Evolutionary conservation across 2,797 vertebrate genomes (phyloP).

Genomic region (Anomalospiza imberbis): DNA sequence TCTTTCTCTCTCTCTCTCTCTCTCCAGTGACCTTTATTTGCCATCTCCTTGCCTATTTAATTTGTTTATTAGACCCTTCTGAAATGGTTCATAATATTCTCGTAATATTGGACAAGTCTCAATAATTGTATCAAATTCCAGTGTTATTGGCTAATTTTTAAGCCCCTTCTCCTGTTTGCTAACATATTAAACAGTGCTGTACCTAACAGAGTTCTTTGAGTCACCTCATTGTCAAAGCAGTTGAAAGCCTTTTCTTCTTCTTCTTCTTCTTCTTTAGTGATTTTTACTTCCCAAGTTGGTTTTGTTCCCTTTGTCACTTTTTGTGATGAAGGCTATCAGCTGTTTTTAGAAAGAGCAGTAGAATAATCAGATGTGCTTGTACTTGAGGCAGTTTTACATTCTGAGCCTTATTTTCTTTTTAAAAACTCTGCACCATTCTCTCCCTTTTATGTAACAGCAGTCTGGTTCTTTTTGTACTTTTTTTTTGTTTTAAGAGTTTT

Average conservation of each 20-base stretch:
- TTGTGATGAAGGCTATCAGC: conserved; percentile 33
- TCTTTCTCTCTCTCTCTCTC: background rate
- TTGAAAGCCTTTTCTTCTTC: conserved; percentile 58
- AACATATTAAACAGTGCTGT: conserved; percentile 4
- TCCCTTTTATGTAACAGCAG: background rate
- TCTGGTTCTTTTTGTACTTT: background rate
- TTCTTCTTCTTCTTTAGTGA: conserved; percentile 28
- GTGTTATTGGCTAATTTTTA: background rate
- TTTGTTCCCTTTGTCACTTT: conserved; percentile 58
- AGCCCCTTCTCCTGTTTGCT: conserved; percentile 43
- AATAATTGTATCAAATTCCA: conserved; percentile 25
- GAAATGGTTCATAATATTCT: conserved; percentile 7
- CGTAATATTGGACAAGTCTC: background rate
- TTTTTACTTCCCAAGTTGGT: conserved; percentile 52
- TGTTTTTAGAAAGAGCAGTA: conserved; percentile 12
- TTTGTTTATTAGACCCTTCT: background rate
- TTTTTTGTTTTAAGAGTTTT: background rate
- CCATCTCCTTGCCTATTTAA: background rate
- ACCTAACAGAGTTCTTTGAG: conserved; percentile 46
- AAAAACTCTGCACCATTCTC: background rate
- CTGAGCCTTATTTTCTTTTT: background rate
- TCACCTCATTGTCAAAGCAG: conserved; percentile 41
- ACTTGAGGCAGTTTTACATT: background rate
- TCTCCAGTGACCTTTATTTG: conserved; percentile 32
- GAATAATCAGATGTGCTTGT: conserved; percentile 10